Percentiles rank a stretch among this genome's conserved stretches.
phyloP scores from a whole-genome alignment of 37 sponge, comb jelly and placozoan species.

The Beroe ovata region DNA sequence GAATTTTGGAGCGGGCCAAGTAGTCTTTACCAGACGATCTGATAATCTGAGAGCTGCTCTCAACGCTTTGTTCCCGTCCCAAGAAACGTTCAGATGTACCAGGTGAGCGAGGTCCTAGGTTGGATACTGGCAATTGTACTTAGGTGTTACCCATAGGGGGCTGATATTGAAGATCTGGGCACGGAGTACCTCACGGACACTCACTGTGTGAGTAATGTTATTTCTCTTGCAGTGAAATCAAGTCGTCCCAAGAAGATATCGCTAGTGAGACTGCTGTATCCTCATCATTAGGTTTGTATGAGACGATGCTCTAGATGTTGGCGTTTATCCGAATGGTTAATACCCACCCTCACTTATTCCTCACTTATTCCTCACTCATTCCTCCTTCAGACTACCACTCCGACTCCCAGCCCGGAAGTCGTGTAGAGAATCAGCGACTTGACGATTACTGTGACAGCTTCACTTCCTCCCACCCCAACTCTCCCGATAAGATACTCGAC shows the following conservation, averaged over 20 bases:
- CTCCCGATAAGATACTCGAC: conserved; percentile 40
- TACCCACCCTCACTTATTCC: too few relatives aligned
- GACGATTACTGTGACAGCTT: conserved; percentile 55
- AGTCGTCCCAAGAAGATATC: background rate
- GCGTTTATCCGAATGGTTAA: too few relatives aligned
- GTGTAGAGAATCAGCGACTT: background rate
- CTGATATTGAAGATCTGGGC: too few relatives aligned
- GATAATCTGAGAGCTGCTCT: conserved; percentile 48
- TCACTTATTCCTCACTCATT: too few relatives aligned
- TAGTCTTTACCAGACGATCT: conserved; percentile 2
- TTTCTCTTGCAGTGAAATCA: conserved; percentile 12
- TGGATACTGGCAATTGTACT: too few relatives aligned
- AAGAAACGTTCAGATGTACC: background rate
- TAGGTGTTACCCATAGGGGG: too few relatives aligned
- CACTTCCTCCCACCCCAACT: conserved; percentile 23
- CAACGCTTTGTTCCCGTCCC: background rate
- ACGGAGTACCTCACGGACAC: too few relatives aligned
- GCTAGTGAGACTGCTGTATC: background rate
- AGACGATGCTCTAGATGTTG: too few relatives aligned
- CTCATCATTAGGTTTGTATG: background rate
- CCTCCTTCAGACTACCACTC: conserved; percentile 25
- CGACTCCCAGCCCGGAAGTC: background rate
- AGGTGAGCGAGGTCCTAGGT: too few relatives aligned
- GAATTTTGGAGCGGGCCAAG: background rate
- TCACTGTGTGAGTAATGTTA: too few relatives aligned